Conservation (phyloP, 2,113 vertebrate genomes). For the Tragelaphus scriptus region DNA sequence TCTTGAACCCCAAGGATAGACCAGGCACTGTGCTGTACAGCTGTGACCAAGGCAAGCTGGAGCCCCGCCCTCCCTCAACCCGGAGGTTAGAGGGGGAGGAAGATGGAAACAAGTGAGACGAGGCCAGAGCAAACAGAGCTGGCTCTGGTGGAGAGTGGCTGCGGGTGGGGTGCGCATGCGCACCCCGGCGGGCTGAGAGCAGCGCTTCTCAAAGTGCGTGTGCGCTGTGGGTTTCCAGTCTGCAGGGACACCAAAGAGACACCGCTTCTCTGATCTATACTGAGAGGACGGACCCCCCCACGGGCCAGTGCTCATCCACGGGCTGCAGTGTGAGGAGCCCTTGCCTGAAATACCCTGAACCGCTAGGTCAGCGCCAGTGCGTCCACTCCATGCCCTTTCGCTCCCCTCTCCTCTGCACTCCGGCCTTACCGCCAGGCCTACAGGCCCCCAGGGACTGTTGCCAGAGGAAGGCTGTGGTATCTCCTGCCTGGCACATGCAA, state of each 20-base stretch:
- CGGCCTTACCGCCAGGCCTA: fast-evolving
- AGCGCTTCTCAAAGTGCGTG: background rate
- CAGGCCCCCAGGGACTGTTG: background rate
- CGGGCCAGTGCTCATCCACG: fast-evolving
- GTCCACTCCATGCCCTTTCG: fast-evolving
- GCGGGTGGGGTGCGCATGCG: fast-evolving
- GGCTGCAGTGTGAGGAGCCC: background rate
- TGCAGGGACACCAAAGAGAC: background rate
- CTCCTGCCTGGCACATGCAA: fast-evolving
- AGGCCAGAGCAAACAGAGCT: background rate
- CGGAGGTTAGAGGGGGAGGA: background rate
- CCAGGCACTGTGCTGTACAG: fast-evolving
- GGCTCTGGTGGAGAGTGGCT: background rate
- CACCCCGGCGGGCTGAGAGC: background rate
- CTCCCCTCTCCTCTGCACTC: background rate
- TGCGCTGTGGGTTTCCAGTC: background rate
- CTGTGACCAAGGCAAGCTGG: background rate
- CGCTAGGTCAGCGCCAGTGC: background rate
- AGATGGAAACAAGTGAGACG: fast-evolving
- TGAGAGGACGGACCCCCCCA: background rate
- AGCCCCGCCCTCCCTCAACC: background rate
- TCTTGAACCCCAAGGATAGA: fast-evolving
- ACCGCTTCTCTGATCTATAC: background rate
- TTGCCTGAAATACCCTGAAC: background rate
- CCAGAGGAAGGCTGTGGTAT: background rate